phyloP scores from a whole-genome alignment of 2,113 vertebrate species.

The Hippolais icterina region DNA sequence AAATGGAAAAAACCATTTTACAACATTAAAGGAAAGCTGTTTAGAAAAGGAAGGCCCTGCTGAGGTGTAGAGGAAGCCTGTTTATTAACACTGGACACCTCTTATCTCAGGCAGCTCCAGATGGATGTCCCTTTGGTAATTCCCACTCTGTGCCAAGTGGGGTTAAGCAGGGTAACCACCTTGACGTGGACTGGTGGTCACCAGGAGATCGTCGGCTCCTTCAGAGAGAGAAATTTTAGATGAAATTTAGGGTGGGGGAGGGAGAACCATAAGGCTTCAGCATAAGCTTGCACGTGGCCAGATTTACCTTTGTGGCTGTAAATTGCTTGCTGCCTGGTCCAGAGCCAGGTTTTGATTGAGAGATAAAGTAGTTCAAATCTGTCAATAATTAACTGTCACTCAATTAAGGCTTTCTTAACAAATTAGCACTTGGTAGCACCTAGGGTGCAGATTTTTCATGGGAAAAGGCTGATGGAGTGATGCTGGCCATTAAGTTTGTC shows the following conservation, averaged over 20 bases:
- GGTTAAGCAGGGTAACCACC: slow-evolving; percentile 77
- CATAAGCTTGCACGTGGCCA: slow-evolving; percentile 34
- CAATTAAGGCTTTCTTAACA: slow-evolving; percentile 64
- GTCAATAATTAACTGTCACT: slow-evolving; percentile 75
- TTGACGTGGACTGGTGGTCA: slow-evolving; percentile 72
- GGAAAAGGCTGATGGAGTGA: slow-evolving; percentile 52
- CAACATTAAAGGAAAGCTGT: slow-evolving; percentile 92
- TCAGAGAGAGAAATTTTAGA: slow-evolving; percentile 50
- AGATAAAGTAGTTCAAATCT: slow-evolving; percentile 72
- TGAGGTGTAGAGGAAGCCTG: slow-evolving; percentile 93
- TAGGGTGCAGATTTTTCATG: slow-evolving; percentile 65
- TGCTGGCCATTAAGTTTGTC: slow-evolving; percentile 10
- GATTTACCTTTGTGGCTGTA: slow-evolving; percentile 56
- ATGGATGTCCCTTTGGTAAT: slow-evolving; percentile 80
- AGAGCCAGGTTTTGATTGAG: slow-evolving; percentile 64
- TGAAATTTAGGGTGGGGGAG: slow-evolving; percentile 3
- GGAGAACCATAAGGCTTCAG: neutral
- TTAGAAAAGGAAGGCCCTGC: slow-evolving; percentile 94
- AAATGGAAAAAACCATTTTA: slow-evolving; percentile 91
- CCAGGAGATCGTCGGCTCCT: slow-evolving; percentile 32
- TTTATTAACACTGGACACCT: slow-evolving; percentile 90
- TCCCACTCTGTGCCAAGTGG: slow-evolving; percentile 73
- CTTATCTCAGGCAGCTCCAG: slow-evolving; percentile 90
- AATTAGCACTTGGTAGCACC: slow-evolving; percentile 65
- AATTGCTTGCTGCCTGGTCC: slow-evolving; percentile 64